Percentiles rank a stretch among this genome's conserved stretches.
phyloP scores from a whole-genome alignment of 2,113 vertebrate genomes.

The Rhynchomys soricoides region DNA sequence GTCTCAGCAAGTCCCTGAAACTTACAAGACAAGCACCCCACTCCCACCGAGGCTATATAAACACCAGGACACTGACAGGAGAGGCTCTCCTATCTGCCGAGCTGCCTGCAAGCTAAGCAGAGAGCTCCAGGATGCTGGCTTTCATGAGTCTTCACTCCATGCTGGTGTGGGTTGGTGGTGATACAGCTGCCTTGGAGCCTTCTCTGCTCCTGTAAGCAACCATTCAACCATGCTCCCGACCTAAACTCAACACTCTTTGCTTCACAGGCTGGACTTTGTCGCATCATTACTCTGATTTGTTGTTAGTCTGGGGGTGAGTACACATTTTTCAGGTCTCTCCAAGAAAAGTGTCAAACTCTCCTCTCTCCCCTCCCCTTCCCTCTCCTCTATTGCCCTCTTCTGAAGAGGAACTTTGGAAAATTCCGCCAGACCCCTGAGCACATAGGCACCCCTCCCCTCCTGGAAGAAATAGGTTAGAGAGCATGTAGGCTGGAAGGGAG shows the following conservation, averaged over 20 bases:
- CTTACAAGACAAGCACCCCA: neutral
- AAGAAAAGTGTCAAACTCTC: neutral
- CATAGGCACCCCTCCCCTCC: neutral
- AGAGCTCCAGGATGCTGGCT: neutral
- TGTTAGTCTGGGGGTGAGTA: neutral
- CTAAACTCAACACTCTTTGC: neutral
- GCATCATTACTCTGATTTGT: too few relatives aligned
- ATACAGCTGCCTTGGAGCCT: neutral
- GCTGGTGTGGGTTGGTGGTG: neutral
- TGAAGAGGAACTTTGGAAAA: too few relatives aligned
- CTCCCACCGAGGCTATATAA: neutral
- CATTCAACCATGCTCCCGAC: neutral
- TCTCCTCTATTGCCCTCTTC: too few relatives aligned
- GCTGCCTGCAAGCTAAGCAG: too few relatives aligned
- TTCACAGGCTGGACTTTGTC: neutral
- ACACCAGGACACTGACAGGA: neutral
- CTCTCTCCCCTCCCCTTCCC: rapidly evolving
- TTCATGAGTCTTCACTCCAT: neutral
- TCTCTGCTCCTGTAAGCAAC: neutral
- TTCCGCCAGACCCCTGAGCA: too few relatives aligned
- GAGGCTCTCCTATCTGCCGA: too few relatives aligned
- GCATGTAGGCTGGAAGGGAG: too few relatives aligned
- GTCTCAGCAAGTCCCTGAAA: neutral
- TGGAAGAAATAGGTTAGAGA: too few relatives aligned
- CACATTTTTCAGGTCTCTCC: neutral